Evolutionary conservation across 1,140 invertebrate species (phyloP).

Genomic region (Leptopilina clavipes): DNA sequence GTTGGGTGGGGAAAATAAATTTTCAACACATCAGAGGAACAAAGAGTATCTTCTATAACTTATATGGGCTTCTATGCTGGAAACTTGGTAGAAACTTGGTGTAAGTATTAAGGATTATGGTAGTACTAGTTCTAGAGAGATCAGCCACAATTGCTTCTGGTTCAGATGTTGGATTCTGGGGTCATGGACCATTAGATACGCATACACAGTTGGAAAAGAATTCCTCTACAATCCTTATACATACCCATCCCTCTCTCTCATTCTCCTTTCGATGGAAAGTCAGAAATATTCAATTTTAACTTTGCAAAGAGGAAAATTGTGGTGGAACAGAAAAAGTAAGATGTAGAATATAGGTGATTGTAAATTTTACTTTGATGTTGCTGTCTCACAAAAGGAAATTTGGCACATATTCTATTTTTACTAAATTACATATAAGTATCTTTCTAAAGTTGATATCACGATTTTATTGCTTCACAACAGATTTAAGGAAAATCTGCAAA

Average conservation of each 20-base stretch:
- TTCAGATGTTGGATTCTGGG: conserved; percentile 20
- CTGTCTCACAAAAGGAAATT: too few relatives aligned
- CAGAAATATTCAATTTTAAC: not conserved
- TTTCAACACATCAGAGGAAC: not conserved
- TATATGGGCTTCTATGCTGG: not conserved
- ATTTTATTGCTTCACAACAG: too few relatives aligned
- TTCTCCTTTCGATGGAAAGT: not conserved
- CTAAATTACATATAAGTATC: too few relatives aligned
- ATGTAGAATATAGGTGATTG: not conserved
- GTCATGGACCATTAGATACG: conserved; percentile 19
- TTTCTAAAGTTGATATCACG: too few relatives aligned
- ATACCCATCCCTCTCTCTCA: not conserved
- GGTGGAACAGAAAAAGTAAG: not conserved
- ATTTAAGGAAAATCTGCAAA: too few relatives aligned
- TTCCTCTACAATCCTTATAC: not conserved
- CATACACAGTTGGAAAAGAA: conserved; percentile 19
- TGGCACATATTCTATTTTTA: too few relatives aligned
- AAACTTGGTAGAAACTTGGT: conserved; percentile 2
- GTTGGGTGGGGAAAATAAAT: conserved; percentile 9
- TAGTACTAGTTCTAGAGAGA: not conserved
- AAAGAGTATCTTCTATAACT: not conserved
- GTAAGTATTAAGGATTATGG: conserved; percentile 16
- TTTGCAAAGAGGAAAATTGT: not conserved
- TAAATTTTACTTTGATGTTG: too few relatives aligned
- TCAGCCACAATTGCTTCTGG: conserved; percentile 15